Conservation (phyloP, 2,888 invertebrate species). For the Notodonta dromedarius region DNA sequence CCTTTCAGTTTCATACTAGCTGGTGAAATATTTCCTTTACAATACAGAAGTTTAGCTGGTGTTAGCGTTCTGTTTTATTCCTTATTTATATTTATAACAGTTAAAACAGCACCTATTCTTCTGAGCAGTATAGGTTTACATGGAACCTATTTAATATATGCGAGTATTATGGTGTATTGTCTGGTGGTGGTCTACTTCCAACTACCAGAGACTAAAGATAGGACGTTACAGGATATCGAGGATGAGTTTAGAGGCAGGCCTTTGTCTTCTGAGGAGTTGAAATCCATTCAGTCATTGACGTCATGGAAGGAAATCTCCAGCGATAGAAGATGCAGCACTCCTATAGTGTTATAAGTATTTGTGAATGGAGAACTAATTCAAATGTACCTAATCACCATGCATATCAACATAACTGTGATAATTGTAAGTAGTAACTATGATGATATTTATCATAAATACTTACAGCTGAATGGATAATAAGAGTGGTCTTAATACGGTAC, state of each 20-base stretch:
- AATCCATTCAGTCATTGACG: conserved; percentile 37
- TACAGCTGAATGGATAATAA: too few relatives aligned
- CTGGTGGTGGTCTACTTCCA: conserved; percentile 54
- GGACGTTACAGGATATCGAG: conserved; percentile 71
- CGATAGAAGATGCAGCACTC: conserved; percentile 35
- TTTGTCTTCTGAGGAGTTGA: conserved; percentile 34
- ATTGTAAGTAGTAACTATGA: too few relatives aligned
- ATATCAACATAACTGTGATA: too few relatives aligned
- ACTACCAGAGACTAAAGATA: conserved; percentile 70
- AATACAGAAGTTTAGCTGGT: conserved; percentile 84
- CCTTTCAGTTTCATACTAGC: conserved; percentile 88
- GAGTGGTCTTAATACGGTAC: too few relatives aligned
- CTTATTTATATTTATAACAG: conserved; percentile 58
- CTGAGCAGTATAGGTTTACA: conserved; percentile 54
- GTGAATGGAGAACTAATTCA: background rate
- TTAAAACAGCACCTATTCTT: conserved; percentile 62
- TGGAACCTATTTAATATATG: conserved; percentile 60
- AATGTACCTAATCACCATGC: background rate
- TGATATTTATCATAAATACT: too few relatives aligned
- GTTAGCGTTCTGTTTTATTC: conserved; percentile 64
- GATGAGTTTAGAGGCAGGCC: conserved; percentile 66
- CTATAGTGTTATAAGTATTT: conserved; percentile 23
- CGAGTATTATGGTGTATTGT: conserved; percentile 55
- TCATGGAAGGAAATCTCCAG: conserved; percentile 28
- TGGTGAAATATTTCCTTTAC: conserved; percentile 87